phyloP scores from a whole-genome alignment of 2,888 invertebrate species.

The Eugnorisma glareosa region DNA sequence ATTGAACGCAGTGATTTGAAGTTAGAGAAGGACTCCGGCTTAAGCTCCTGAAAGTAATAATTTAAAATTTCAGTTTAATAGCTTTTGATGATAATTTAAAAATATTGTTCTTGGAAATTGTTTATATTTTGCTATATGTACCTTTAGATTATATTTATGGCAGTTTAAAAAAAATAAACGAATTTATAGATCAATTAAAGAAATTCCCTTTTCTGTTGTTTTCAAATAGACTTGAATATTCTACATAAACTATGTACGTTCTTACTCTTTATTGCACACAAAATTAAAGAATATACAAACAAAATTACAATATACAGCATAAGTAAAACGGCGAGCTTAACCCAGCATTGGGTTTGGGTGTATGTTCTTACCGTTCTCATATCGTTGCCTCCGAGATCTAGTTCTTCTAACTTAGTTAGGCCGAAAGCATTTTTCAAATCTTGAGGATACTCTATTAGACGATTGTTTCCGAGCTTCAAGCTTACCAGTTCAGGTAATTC shows the following conservation, averaged over 20 bases:
- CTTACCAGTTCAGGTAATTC: constrained; percentile 80
- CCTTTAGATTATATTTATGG: background rate
- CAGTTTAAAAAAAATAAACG: constrained; percentile 10
- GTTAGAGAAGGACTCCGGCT: constrained; percentile 78
- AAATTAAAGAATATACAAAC: no score
- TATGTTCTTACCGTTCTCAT: constrained; percentile 80
- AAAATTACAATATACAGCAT: no score
- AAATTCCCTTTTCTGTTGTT: background rate
- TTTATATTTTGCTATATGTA: background rate
- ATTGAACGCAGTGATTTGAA: constrained; percentile 81
- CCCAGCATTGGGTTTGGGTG: no score
- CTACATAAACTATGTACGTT: background rate
- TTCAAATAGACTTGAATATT: background rate
- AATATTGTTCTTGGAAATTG: background rate
- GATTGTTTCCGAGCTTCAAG: constrained; percentile 84
- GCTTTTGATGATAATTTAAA: background rate
- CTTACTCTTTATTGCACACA: no score
- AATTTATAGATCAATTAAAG: constrained; percentile 14
- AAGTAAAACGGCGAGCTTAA: no score
- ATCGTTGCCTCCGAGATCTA: constrained; percentile 88
- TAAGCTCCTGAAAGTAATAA: constrained; percentile 77
- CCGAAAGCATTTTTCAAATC: constrained; percentile 85
- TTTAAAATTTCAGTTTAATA: background rate
- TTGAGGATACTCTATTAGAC: constrained; percentile 83
- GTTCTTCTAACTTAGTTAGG: constrained; percentile 81